Evolutionary conservation across 2,797 vertebrate genomes (phyloP).

Genomic region (Acanthiza pusilla): DNA sequence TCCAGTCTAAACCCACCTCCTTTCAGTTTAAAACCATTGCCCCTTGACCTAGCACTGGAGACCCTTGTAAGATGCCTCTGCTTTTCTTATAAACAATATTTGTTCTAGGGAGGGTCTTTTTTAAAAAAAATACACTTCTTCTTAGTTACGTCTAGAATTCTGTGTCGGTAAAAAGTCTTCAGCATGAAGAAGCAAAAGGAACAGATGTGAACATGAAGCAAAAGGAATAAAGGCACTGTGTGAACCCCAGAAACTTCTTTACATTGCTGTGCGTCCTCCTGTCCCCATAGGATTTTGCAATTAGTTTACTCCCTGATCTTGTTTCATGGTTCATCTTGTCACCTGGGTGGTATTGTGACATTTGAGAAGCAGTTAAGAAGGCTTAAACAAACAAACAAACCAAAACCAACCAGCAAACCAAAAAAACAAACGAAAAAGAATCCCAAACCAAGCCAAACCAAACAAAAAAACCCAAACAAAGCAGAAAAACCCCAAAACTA

Average conservation of each 20-base stretch:
- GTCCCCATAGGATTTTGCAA: background rate
- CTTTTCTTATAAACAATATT: fast-evolving
- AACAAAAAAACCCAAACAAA: too few relatives aligned
- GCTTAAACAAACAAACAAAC: background rate
- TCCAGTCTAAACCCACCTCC: background rate
- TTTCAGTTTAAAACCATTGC: background rate
- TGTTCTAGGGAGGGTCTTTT: background rate
- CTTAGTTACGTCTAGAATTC: background rate
- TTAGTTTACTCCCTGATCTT: background rate
- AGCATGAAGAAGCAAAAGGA: background rate
- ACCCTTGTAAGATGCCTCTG: background rate
- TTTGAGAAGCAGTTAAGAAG: background rate
- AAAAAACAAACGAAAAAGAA: background rate
- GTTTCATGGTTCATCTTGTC: background rate
- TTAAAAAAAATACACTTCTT: background rate
- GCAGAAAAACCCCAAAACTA: too few relatives aligned
- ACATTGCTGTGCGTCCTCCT: background rate
- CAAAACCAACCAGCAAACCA: too few relatives aligned
- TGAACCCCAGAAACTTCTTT: background rate
- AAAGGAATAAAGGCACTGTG: background rate
- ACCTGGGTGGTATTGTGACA: background rate
- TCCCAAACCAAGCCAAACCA: too few relatives aligned
- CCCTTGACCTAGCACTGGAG: background rate
- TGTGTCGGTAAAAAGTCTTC: background rate
- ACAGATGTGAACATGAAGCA: background rate